Base-by-base conservation (phyloP, 1,140 invertebrate species). In the Rhopalosiphum padi region DNA sequence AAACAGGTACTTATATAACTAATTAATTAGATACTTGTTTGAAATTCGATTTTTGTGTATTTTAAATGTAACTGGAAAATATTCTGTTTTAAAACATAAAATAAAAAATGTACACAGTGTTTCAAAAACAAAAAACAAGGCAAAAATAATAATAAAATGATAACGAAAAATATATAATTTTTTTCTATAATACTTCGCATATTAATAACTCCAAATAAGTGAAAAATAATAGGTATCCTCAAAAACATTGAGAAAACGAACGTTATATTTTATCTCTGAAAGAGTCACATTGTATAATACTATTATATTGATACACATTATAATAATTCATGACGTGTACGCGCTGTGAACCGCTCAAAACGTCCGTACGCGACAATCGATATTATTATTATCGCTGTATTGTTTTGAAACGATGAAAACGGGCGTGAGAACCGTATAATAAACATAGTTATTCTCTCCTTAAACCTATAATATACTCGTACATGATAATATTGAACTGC, bases 341-440 rank as follows among this genome's bases (percentile, higher is more conserved):
- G 30, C 30, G 15, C 55, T 77, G 60, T 18, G 60, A 77, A 77
- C 30, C 18, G n/a, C 15, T 77, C 30, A n/a, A 77, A 77, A 77
- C 60, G 30, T 77, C 30, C 30, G 0, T 77, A n/a, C 60, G 5
- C n/a, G 86, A 46, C 86, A 35, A 48, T 87, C 86, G 15, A 87
- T 48, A 25, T 9, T 86, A 86, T 46, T 86, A 86, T 46, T 46
- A 46, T 48, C 23, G 37, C 35, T 8, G 37, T 35, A 87, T 86
- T 86, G 43, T 86, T 46, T 86, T 9, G 25, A 37, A 86, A 37
- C 37, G 37, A n/a, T 7, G 2, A 86, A 86, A 86, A 41, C 37
- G 18, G 86, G 43, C 86, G 86, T 87, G 86, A 87, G 86, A 87
- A 87, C 86, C 11, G 43, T 48, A 35, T n/a, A 77, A 35, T 77